Evolutionary conservation across 2,888 invertebrate species (phyloP).

Genomic region (Hecatera dysodea): DNA sequence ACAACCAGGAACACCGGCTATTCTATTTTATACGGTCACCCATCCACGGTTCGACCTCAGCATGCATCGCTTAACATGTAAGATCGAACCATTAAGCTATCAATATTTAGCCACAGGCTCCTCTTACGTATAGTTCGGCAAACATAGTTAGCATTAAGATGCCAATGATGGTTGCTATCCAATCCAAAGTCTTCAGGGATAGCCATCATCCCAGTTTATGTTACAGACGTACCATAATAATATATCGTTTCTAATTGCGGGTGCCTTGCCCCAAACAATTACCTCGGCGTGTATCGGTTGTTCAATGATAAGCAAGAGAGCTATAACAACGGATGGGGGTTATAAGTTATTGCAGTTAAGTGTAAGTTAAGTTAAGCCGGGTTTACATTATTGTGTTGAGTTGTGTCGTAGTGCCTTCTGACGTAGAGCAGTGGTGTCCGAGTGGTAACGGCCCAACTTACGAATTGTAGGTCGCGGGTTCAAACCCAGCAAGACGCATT

Average conservation of each 20-base stretch:
- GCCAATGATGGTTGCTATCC: background rate
- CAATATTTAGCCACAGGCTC: background rate
- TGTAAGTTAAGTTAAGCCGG: conserved; percentile 12
- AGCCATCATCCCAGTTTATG: conserved; percentile 12
- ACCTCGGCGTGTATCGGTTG: conserved; percentile 34
- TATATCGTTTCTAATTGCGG: conserved; percentile 37
- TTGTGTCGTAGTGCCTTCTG: too few species aligned
- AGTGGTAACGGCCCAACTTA: too few species aligned
- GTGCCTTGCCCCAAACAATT: conserved; percentile 42
- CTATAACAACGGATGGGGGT: conserved; percentile 34
- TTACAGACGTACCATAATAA: background rate
- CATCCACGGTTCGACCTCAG: too few species aligned
- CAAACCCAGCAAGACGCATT: too few species aligned
- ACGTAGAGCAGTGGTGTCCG: too few species aligned
- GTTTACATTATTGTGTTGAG: too few species aligned
- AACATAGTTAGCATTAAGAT: background rate
- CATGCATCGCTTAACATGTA: background rate
- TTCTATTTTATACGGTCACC: too few species aligned
- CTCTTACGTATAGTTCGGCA: background rate
- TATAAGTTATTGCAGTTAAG: conserved; percentile 29
- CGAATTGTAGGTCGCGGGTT: too few species aligned
- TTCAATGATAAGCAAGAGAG: conserved; percentile 44
- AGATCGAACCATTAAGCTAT: background rate
- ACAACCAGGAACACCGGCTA: too few species aligned
- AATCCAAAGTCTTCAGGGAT: conserved; percentile 21